These are phyloP conservation scores for Zaprionus obscuricornis DNA, from an alignment of 2,888 invertebrate genomes.

Conservation along the genomic window DNA sequence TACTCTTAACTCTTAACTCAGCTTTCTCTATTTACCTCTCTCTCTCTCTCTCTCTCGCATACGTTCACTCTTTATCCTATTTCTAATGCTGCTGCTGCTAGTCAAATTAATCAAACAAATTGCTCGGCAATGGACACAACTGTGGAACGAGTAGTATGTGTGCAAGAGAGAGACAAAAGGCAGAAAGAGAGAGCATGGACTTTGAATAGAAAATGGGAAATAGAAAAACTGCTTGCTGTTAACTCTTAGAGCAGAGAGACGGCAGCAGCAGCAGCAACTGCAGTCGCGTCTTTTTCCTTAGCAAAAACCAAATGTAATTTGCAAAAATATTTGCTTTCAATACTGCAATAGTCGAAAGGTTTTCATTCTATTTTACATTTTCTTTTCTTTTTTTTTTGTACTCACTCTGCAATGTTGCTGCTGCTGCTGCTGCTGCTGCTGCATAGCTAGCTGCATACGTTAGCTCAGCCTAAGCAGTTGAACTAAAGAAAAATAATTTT, in stretches of 20 bases:
- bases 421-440: too few species aligned
- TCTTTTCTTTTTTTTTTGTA: background rate
- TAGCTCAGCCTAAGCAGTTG: slow-evolving; percentile 21
- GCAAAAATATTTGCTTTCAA: slow-evolving; percentile 73
- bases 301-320: slow-evolving; percentile 68
- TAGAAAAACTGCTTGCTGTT: slow-evolving; percentile 11
- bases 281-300: slow-evolving; percentile 41
- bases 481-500: background rate
- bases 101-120: slow-evolving; percentile 74
- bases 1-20: background rate
- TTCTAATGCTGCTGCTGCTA: slow-evolving; percentile 4
- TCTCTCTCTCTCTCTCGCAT: background rate
- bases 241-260: slow-evolving; percentile 10
- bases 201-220: background rate
- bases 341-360: slow-evolving; percentile 24
- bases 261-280: too few species aligned
- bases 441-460: slow-evolving; percentile 30
- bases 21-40: too few species aligned
- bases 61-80: background rate
- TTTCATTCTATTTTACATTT: background rate
- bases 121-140: slow-evolving; percentile 52
- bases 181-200: too few species aligned
- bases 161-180: too few species aligned
- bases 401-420: too few species aligned
- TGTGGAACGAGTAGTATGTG: background rate